Evolutionary conservation across 2,113 vertebrate genomes (phyloP).

Genomic region (Microcebus jonahi): DNA sequence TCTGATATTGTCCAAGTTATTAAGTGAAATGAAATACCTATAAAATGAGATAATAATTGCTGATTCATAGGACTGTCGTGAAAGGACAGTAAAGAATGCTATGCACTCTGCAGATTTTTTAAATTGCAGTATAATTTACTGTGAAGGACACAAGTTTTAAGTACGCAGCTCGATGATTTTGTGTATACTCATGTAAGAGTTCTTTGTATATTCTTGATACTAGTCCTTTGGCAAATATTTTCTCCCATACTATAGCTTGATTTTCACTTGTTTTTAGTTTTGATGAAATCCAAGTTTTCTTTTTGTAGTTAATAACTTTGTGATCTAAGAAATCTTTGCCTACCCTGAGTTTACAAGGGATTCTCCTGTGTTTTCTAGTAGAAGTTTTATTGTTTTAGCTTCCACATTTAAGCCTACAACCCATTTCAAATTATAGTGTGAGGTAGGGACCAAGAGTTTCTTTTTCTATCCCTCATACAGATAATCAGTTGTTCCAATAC

Average conservation of each 20-base stretch:
- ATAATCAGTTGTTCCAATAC: neutral
- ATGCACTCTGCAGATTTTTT: neutral
- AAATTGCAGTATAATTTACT: neutral
- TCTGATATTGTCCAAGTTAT: neutral
- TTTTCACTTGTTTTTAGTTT: neutral
- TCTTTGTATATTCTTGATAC: neutral
- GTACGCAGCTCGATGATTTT: neutral
- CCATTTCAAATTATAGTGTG: neutral
- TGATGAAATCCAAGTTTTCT: neutral
- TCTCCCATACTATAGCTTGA: neutral
- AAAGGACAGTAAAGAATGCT: neutral
- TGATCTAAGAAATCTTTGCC: neutral
- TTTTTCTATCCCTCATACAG: neutral
- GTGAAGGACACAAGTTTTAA: neutral
- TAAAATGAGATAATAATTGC: slow-evolving; percentile 3
- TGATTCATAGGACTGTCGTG: neutral
- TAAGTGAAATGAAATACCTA: neutral
- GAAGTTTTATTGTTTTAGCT: slow-evolving; percentile 7
- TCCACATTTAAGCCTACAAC: neutral
- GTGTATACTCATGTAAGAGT: neutral
- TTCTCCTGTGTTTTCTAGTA: neutral
- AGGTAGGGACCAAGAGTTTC: neutral
- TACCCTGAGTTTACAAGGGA: neutral
- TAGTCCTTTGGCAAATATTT: neutral
- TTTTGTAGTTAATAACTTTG: neutral